A percentile compares a stretch with the other conserved stretches of the same genome.
Evolutionary conservation across 1,140 invertebrate species (phyloP).

Genomic region (Saccostrea glomerata): DNA sequence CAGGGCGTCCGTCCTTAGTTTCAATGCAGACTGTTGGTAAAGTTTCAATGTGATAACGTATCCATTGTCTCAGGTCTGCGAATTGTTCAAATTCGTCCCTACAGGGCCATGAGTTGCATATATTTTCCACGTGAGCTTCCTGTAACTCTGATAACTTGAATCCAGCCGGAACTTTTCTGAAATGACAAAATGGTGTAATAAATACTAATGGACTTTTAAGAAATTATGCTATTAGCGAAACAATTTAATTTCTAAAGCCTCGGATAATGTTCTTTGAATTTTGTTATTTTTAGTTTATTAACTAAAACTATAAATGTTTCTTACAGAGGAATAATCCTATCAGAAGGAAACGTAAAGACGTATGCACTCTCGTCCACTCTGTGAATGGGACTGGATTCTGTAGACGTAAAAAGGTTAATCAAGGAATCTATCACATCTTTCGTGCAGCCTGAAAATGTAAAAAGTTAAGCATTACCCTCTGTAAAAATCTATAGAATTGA

Average conservation of each 20-base stretch:
- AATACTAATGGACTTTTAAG: not conserved
- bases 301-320: not conserved
- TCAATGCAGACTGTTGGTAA: not conserved
- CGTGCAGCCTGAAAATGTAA: not conserved
- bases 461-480: too few species aligned
- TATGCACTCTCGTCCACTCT: not conserved
- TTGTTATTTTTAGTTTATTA: not conserved
- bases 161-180: not conserved
- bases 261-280: not conserved
- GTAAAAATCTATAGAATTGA: too few species aligned
- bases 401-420: not conserved
- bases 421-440: not conserved
- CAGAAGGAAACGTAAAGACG: not conserved
- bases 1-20: not conserved
- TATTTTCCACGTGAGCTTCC: not conserved
- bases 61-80: not conserved
- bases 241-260: not conserved
- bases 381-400: not conserved
- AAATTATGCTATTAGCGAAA: not conserved
- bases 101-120: not conserved
- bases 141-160: not conserved
- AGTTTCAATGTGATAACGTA: not conserved
- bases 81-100: not conserved
- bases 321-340: constrained; percentile 6
- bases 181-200: not conserved